Percentiles rank a stretch among this genome's conserved stretches.
phyloP scores from a whole-genome alignment of 1,140 invertebrate species.

The Bombyx mandarina region DNA sequence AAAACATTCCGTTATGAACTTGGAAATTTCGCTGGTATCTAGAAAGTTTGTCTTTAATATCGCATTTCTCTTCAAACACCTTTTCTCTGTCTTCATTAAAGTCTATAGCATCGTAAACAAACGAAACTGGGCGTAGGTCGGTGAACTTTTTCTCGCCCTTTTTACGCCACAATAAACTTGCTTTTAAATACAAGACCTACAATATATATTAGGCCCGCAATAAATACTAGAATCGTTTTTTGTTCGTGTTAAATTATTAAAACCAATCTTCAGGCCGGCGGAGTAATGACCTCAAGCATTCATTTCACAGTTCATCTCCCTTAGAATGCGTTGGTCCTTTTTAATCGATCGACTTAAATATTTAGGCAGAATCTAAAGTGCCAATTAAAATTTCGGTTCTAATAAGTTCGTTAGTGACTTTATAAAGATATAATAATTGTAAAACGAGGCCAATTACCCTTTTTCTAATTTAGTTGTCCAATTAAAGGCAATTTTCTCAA shows the following conservation, averaged over 20 bases:
- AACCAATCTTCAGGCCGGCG: neutral
- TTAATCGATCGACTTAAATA: too few species aligned
- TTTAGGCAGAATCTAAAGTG: too few species aligned
- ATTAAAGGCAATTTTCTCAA: too few species aligned
- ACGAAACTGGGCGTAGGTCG: neutral
- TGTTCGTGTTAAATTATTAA: too few species aligned
- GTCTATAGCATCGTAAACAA: neutral
- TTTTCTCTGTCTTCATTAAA: neutral
- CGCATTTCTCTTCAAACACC: neutral
- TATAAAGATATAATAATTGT: too few species aligned
- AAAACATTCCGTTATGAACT: neutral
- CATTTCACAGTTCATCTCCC: conserved; percentile 1
- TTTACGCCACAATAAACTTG: conserved; percentile 2
- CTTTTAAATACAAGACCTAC: neutral
- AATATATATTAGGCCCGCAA: too few species aligned
- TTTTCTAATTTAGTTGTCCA: too few species aligned
- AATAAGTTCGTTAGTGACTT: too few species aligned
- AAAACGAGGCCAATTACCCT: too few species aligned
- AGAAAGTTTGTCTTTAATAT: neutral
- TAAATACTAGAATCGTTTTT: too few species aligned
- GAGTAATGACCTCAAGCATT: neutral
- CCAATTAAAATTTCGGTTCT: too few species aligned
- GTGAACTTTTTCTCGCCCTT: neutral
- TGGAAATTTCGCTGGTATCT: too few species aligned
- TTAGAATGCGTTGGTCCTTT: neutral